Base-by-base conservation (phyloP, 2,888 invertebrate species). In the Holacanthella duospinosa region DNA sequence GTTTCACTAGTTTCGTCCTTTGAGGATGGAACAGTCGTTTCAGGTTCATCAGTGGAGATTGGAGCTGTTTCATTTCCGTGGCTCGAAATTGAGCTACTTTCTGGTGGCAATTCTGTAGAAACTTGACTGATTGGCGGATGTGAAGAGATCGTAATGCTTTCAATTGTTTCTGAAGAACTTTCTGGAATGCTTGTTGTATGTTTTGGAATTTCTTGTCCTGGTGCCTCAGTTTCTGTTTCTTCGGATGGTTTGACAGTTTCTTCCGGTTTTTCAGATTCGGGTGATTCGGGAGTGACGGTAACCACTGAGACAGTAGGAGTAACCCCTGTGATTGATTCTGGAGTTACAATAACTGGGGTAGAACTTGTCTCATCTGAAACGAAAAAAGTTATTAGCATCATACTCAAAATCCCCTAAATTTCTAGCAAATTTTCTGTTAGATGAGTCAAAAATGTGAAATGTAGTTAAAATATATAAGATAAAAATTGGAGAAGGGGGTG, bases 281-380 rank as follows among this genome's bases (percentile, higher is more conserved):
- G 12, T 43, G n/a, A n/a, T n/a, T n/a, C 43, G 43, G 61, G 26
- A n/a, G 62, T 62, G 4, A 57, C 56, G 9, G 62, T 62, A 24
- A 57, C 59, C n/a, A 44, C 28, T n/a, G n/a, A n/a, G 27, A 44
- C 48, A 9, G 29, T 60, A 29, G 60, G 43, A 1, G 54, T 29
- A 25, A 16, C 55, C 24, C 28, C 60, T 2, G 53, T 60, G 24
- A 16, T 26, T 27, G 61, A 55, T 27, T 67, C 62, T 29, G 67
- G 67, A 29, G 63, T 65, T 9, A 67, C 63, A 1, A 61, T 64
- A n/a, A 66, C 62, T 3, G 60, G 29, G 4, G 29, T 29, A 2
- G 53, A 28, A 27, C 16, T 29, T 9, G 44, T 26, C 24, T 24
- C 59, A 36, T 58, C 58, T 58, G 57, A 25, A 57, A 44, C 36